Evolutionary conservation across 2,888 invertebrate genomes (phyloP).

Genomic region (Agonopterix arenella): DNA sequence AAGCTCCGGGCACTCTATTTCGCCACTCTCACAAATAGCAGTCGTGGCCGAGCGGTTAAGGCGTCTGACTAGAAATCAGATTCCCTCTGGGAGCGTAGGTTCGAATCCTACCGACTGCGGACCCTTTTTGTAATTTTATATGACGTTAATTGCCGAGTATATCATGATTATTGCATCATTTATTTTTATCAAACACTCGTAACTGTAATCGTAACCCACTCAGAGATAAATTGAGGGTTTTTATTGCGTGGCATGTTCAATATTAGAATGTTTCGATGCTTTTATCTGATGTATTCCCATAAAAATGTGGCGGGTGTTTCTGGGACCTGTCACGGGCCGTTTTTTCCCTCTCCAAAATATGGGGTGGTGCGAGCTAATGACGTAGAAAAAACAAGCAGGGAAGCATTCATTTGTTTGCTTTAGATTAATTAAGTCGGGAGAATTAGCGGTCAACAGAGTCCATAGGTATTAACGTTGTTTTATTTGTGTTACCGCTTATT

Average conservation of each 20-base stretch:
- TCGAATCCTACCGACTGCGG: conserved; percentile 91
- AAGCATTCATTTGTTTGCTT: conserved; percentile 21
- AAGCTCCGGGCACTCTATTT: conserved; percentile 3
- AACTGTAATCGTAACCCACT: conserved; percentile 15
- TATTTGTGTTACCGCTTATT: no score
- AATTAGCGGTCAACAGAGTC: conserved; percentile 21
- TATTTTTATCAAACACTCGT: conserved; percentile 23
- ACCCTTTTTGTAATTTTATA: conserved; percentile 18
- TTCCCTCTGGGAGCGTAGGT: conserved; percentile 89
- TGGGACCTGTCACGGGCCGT: conserved; percentile 18
- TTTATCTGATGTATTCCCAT: conserved; percentile 16
- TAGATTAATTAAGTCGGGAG: conserved; percentile 34
- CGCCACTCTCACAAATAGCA: conserved; percentile 52
- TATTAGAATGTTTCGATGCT: conserved; percentile 18
- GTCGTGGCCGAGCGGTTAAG: conserved; percentile 93
- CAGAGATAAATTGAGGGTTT: conserved; percentile 23
- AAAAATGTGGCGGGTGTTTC: conserved; percentile 14
- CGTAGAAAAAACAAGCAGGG: conserved; percentile 19
- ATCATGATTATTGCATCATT: conserved; percentile 21
- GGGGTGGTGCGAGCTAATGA: conserved; percentile 22
- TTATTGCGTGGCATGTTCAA: conserved; percentile 26
- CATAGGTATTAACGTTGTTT: not conserved
- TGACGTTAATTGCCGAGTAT: conserved; percentile 1
- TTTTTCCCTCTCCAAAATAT: conserved; percentile 19
- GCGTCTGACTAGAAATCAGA: conserved; percentile 93